Conservation (phyloP, 2,888 invertebrate genomes). For the Strigamia transsilvanica region DNA sequence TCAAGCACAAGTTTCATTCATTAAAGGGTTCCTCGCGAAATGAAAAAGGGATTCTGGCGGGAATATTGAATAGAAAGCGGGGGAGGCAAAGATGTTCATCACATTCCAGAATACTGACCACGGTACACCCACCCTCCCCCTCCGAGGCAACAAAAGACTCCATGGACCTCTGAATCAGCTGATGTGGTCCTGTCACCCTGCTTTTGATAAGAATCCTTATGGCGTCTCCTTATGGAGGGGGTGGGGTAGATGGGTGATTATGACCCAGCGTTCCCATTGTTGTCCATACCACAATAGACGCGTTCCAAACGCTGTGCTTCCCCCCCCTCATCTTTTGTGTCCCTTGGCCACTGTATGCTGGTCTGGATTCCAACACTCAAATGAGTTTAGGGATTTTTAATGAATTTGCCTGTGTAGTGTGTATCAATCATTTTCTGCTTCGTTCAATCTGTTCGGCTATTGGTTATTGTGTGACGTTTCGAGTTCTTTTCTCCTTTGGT, state of each 20-base stretch:
- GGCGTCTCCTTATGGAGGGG: conserved; percentile 21
- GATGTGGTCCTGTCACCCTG: conserved; percentile 30
- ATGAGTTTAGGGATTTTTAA: conserved; percentile 17
- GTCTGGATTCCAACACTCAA: conserved; percentile 22
- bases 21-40: background rate
- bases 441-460: background rate
- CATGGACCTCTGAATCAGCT: conserved; percentile 30
- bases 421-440: background rate
- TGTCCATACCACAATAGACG: conserved; percentile 26
- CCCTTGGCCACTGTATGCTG: conserved; percentile 22
- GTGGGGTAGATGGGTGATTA: conserved; percentile 25
- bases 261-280: conserved; percentile 30
- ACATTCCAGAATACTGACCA: conserved; percentile 30
- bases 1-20: background rate
- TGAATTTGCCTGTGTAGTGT: background rate
- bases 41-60: conserved; percentile 21
- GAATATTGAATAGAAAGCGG: conserved; percentile 16
- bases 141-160: conserved; percentile 13
- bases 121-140: background rate
- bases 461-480: no score
- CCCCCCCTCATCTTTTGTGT: conserved; percentile 13
- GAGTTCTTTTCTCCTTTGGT: no score
- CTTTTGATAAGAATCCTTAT: conserved; percentile 30
- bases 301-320: conserved; percentile 6
- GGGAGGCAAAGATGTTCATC: conserved; percentile 21